phyloP scores from a whole-genome alignment of 2,113 vertebrate genomes.

The Bagarius yarrelli region DNA sequence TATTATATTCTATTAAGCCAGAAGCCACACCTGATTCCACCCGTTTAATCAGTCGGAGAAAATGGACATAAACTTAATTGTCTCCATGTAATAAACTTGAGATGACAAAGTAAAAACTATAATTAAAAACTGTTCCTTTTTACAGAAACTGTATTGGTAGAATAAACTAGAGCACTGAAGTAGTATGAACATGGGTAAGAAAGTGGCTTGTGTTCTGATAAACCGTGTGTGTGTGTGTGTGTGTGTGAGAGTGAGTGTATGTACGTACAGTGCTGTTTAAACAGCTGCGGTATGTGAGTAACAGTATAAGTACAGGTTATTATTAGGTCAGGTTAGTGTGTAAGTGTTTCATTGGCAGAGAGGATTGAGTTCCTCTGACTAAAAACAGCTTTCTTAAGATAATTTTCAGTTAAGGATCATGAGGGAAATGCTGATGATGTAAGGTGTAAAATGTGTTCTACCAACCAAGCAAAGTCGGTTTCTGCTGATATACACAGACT shows the following conservation, averaged over 20 bases:
- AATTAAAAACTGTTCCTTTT: not conserved
- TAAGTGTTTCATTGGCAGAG: slow-evolving; percentile 21
- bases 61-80: too few species aligned
- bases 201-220: slow-evolving; percentile 27
- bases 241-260: not conserved
- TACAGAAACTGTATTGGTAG: not conserved
- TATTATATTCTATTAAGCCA: too few species aligned
- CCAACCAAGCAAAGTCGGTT: not conserved
- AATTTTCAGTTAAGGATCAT: not conserved
- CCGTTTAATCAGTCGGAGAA: too few species aligned
- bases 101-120: too few species aligned
- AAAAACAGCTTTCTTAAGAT: not conserved
- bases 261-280: not conserved
- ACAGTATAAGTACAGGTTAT: slow-evolving; percentile 35
- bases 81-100: too few species aligned
- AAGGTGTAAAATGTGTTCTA: not conserved
- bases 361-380: not conserved
- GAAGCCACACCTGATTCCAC: too few species aligned
- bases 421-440: not conserved
- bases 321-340: slow-evolving; percentile 39
- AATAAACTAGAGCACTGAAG: not conserved
- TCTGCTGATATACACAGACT: not conserved
- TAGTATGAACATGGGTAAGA: not conserved
- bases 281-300: slow-evolving; percentile 27
- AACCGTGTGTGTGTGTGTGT: slow-evolving; percentile 23